Evolutionary conservation across 2,888 invertebrate species (phyloP).

Genomic region (Anagyrus pseudococci): DNA sequence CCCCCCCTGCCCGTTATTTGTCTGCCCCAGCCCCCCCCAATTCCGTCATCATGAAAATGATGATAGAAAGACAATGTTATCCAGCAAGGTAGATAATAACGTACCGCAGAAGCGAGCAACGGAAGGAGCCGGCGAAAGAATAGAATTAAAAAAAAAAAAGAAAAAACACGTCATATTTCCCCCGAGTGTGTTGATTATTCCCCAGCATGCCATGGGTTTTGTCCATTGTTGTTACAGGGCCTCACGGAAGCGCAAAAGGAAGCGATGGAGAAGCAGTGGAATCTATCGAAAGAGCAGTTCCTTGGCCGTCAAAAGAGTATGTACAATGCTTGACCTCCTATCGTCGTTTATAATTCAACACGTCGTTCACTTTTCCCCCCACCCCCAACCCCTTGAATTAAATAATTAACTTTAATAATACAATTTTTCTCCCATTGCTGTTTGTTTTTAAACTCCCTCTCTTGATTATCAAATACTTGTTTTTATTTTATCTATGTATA

Average conservation of each 20-base stretch:
- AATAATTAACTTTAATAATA: background rate
- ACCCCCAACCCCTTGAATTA: background rate
- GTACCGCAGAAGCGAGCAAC: too few species aligned
- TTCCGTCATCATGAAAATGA: too few species aligned
- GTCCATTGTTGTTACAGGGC: constrained; percentile 71
- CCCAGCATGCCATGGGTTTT: constrained; percentile 57
- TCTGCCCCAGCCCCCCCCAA: too few species aligned
- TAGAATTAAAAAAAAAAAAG: background rate
- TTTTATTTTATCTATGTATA: too few species aligned
- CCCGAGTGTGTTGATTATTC: constrained; percentile 47
- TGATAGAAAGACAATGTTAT: too few species aligned
- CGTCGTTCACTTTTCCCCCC: background rate
- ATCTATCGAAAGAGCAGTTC: constrained; percentile 86
- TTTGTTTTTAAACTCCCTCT: too few species aligned
- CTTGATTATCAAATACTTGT: too few species aligned
- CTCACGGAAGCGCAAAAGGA: constrained; percentile 86
- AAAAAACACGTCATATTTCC: background rate
- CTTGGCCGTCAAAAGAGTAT: constrained; percentile 89
- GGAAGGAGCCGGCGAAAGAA: background rate
- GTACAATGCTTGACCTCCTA: constrained; percentile 55
- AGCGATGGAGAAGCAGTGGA: constrained; percentile 84
- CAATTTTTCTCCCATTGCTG: background rate
- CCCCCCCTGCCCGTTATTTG: too few species aligned
- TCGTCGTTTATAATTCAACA: background rate
- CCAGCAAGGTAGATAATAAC: too few species aligned